phyloP scores from a whole-genome alignment of 2,113 vertebrate species.

The Malurus cyaneus region DNA sequence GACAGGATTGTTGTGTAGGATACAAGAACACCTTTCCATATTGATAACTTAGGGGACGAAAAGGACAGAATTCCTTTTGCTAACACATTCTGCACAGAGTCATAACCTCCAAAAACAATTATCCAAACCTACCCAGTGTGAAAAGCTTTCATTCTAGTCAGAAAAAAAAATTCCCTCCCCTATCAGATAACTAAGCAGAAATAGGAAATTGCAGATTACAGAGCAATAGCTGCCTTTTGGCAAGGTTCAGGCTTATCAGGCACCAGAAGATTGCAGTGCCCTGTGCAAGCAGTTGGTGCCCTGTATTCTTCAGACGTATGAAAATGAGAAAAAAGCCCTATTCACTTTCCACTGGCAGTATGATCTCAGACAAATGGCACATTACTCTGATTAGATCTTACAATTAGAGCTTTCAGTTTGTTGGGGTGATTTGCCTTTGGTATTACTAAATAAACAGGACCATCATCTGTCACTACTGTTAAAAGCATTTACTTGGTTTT shows the following conservation, averaged over 20 bases:
- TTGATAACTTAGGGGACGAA: background rate
- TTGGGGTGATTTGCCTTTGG: constrained; percentile 11
- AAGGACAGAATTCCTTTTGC: background rate
- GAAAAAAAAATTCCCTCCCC: background rate
- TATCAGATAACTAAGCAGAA: constrained; percentile 39
- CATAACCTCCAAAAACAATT: constrained; percentile 9
- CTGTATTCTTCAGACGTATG: background rate
- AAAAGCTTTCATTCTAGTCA: background rate
- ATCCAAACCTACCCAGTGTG: background rate
- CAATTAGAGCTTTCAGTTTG: constrained; percentile 6
- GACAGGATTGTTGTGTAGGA: background rate
- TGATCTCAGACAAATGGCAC: background rate
- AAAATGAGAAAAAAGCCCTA: background rate
- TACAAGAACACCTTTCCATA: background rate
- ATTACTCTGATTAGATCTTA: constrained; percentile 13
- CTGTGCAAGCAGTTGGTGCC: background rate
- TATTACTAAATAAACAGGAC: constrained; percentile 3
- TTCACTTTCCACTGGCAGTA: background rate
- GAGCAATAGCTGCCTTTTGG: constrained; percentile 42
- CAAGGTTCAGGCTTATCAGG: constrained; percentile 36
- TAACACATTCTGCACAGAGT: background rate
- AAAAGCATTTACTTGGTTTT: background rate
- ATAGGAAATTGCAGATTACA: constrained; percentile 57
- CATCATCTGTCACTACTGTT: background rate
- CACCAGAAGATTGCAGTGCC: background rate